phyloP scores from a whole-genome alignment of 2,888 invertebrate species.

The Erannis defoliaria region DNA sequence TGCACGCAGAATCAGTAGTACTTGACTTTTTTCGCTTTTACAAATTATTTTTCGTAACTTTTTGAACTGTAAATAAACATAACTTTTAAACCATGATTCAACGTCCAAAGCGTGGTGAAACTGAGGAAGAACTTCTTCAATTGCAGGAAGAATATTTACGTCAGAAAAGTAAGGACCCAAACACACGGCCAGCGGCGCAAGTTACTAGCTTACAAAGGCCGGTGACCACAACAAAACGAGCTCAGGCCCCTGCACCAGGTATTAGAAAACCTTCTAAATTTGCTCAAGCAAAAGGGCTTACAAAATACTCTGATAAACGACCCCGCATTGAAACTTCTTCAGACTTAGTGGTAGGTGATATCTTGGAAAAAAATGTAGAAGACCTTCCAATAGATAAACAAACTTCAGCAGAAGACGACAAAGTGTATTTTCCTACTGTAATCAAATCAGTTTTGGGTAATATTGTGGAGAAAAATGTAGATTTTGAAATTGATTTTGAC shows the following conservation, averaged over 20 bases:
- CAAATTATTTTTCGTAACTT: slow-evolving; percentile 12
- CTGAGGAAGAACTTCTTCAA: slow-evolving; percentile 90
- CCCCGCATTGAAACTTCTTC: slow-evolving; percentile 58
- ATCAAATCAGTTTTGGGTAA: slow-evolving; percentile 79
- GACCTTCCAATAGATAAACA: slow-evolving; percentile 37
- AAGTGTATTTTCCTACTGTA: slow-evolving; percentile 80
- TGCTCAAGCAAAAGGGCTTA: slow-evolving; percentile 72
- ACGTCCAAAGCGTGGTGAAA: slow-evolving; percentile 90
- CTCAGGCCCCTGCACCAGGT: slow-evolving; percentile 45
- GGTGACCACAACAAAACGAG: slow-evolving; percentile 59
- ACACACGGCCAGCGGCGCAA: slow-evolving; percentile 88
- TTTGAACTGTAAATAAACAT: slow-evolving; percentile 1
- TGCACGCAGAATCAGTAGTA: no score
- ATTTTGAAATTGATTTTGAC: slow-evolving; percentile 51
- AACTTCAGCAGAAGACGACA: slow-evolving; percentile 65
- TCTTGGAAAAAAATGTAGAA: slow-evolving; percentile 68
- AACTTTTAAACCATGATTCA: slow-evolving; percentile 80
- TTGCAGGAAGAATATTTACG: slow-evolving; percentile 91
- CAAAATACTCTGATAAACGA: slow-evolving; percentile 72
- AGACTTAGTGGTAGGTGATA: slow-evolving; percentile 61
- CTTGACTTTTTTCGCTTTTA: not conserved
- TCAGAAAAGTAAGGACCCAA: slow-evolving; percentile 83
- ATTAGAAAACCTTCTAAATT: slow-evolving; percentile 75
- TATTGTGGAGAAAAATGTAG: slow-evolving; percentile 84
- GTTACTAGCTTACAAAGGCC: slow-evolving; percentile 77